Conservation (phyloP, 2,797 vertebrate species). For the Gymnothorax javanicus region DNA sequence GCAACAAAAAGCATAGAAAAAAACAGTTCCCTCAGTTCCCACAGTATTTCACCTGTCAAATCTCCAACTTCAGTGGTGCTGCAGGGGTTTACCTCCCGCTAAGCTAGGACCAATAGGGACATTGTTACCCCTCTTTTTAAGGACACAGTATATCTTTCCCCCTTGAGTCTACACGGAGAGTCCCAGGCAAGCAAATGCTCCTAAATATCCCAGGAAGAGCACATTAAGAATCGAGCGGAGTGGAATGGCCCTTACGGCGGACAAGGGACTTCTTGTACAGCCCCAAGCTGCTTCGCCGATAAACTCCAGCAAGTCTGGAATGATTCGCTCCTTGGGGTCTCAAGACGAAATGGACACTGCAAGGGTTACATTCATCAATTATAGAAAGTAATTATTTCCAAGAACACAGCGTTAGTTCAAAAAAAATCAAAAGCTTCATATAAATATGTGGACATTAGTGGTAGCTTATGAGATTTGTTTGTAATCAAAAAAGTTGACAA, state of each 20-base stretch:
- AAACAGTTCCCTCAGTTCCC: conserved; percentile 47
- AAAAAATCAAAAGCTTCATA: too few relatives aligned
- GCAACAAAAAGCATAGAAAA: conserved; percentile 35
- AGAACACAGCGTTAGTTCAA: not conserved
- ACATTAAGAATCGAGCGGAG: not conserved
- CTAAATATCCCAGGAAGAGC: conserved; percentile 19
- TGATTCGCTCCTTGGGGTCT: not conserved
- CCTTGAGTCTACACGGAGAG: not conserved
- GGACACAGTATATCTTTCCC: conserved; percentile 41
- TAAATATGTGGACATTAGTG: not conserved
- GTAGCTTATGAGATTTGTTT: not conserved
- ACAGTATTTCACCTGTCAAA: conserved; percentile 59
- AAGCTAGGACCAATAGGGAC: conserved; percentile 42
- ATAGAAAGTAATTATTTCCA: not conserved
- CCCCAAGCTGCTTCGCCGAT: not conserved
- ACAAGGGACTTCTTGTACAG: conserved; percentile 1
- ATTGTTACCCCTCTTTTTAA: conserved; percentile 44
- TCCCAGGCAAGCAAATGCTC: conserved; percentile 30
- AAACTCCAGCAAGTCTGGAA: not conserved
- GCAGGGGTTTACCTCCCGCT: conserved; percentile 48
- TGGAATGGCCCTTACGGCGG: not conserved
- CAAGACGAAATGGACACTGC: not conserved
- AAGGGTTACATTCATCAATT: not conserved
- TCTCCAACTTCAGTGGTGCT: conserved; percentile 33
- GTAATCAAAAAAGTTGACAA: too few relatives aligned